Conservation (phyloP, 2,113 vertebrate genomes). For the Neogobius melanostomus region DNA sequence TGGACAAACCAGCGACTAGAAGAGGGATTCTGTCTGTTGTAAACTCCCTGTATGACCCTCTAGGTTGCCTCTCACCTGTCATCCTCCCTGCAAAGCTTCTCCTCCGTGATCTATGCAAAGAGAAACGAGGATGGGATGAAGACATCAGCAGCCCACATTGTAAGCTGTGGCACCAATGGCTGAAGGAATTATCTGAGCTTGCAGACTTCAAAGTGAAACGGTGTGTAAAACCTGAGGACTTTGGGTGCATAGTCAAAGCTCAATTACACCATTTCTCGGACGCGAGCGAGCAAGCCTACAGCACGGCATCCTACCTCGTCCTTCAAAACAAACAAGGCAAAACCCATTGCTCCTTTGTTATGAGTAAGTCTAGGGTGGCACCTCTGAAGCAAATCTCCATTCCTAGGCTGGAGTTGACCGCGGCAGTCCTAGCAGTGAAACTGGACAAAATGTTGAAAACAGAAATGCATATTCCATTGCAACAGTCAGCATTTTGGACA, state of each 20-base stretch:
- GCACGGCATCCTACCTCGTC: neutral
- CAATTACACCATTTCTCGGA: slow-evolving; percentile 2
- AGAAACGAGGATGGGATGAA: too few species aligned
- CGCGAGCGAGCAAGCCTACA: neutral
- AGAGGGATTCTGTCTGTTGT: too few species aligned
- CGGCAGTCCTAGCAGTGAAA: neutral
- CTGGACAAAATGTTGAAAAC: neutral
- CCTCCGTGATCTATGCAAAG: too few species aligned
- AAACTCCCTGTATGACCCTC: too few species aligned
- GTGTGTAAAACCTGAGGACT: neutral
- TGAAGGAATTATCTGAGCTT: too few species aligned
- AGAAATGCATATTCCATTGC: neutral
- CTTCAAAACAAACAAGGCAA: neutral
- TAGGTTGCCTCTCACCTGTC: too few species aligned
- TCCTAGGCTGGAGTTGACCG: neutral
- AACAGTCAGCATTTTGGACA: neutral
- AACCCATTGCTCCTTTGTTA: neutral
- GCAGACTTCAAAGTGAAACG: neutral
- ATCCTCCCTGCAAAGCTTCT: too few species aligned
- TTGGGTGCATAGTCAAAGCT: neutral
- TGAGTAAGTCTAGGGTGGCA: neutral
- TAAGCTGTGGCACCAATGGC: too few species aligned
- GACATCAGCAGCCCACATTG: too few species aligned
- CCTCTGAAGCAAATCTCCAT: neutral
- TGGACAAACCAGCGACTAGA: too few species aligned